Evolutionary conservation across 2,113 vertebrate genomes (phyloP).

Genomic region (Tor tambroides): DNA sequence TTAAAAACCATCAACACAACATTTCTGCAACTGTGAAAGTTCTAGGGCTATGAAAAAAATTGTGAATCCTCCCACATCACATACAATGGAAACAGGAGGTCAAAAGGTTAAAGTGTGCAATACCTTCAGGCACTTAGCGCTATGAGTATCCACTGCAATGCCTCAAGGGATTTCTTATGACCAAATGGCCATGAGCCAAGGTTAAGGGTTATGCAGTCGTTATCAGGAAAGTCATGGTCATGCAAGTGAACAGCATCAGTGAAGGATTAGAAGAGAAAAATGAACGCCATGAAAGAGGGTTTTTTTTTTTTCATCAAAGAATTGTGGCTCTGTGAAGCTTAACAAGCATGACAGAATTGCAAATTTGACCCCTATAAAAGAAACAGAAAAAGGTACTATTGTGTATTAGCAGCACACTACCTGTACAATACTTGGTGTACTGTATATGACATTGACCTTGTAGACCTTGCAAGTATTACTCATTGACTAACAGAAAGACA

Average conservation of each 20-base stretch:
- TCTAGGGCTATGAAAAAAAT: constrained; percentile 8
- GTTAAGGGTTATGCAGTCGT: constrained; percentile 32
- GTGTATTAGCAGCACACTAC: background rate
- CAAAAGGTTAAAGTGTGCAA: constrained; percentile 42
- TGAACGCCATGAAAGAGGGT: background rate
- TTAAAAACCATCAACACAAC: background rate
- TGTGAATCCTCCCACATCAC: constrained; percentile 3
- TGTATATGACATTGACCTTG: background rate
- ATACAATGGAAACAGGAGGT: constrained; percentile 26
- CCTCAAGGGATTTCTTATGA: constrained; percentile 19
- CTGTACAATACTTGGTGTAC: background rate
- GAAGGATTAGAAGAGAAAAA: background rate
- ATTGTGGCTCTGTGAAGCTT: background rate
- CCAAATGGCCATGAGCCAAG: constrained; percentile 29
- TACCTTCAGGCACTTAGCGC: constrained; percentile 7
- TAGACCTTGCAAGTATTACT: background rate
- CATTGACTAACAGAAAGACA: background rate
- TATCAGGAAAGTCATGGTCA: constrained; percentile 8
- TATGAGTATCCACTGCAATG: constrained; percentile 26
- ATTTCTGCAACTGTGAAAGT: background rate
- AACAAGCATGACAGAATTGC: background rate
- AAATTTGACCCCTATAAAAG: background rate
- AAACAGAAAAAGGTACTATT: background rate
- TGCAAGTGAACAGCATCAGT: constrained; percentile 24
- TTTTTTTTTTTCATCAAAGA: background rate